Evolutionary conservation across 2,888 invertebrate species (phyloP), one percentile per base, ranked within the genome.

Genomic region (Trisateles emortualis): DNA sequence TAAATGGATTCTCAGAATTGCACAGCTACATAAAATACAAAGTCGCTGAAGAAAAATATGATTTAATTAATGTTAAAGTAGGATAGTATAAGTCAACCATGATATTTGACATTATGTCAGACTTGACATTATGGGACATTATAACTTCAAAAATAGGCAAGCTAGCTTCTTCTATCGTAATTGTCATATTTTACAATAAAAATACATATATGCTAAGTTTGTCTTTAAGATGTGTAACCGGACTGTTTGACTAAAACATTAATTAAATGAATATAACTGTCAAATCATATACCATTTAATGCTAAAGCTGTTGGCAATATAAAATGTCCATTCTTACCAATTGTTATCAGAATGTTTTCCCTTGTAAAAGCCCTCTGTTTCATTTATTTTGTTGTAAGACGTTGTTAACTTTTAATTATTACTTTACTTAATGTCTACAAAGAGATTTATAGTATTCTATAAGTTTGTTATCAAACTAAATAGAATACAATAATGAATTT

Each of bases 21-120:
- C 33, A 33, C 13, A 10, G 35, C 16, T 11, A 35, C 10, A 35
- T 13, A 8, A 35, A 35, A 35, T 8, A 35, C 16, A 8, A 35
- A 16, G 32, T 32, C 5, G 35, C 16, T 14, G 35, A 16, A 9
- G 1, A 3, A 3, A 43, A 14, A 16, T 38, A 36, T 58, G 49
- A 68, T 69, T 58, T 51, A 58, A 66, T 66, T 58, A 66, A 55
- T 66, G 60, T 69, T 60, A 60, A 46, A 56, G 51, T 66, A 47
- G n/a, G 33, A 1, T 36, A 36, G n/a, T 9, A 13, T 24, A 24
- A 40, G 11, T 24, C 10, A 8, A 13, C 6, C 2, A 29, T 51
- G 49, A 66, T 35, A 22, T 50, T 49, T 36, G 33, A 39, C 41
- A 44, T 33, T 35, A 50, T 39, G 36, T 49, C 32, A 35, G n/a